These are phyloP conservation scores for Prunella fulvescens DNA, from an alignment of 2,113 vertebrate genomes.

Conservation along the genomic window DNA sequence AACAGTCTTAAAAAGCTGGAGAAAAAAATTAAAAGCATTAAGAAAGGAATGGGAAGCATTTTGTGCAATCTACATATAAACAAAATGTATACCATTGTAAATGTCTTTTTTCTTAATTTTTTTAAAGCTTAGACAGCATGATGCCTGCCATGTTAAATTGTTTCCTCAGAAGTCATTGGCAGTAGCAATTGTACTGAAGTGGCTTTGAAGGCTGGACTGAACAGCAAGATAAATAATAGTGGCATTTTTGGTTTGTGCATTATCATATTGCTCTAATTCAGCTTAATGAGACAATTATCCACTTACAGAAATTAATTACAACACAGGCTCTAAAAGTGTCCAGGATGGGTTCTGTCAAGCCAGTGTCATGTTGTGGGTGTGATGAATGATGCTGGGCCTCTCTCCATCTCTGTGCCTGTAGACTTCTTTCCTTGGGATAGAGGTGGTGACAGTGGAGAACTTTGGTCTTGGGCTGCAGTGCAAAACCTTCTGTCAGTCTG, in stretches of 20 bases:
- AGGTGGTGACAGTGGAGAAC: background rate
- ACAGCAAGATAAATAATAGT: background rate
- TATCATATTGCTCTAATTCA: background rate
- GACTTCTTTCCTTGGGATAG: background rate
- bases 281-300: background rate
- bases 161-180: background rate
- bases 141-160: background rate
- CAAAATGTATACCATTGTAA: background rate
- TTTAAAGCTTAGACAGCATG: background rate
- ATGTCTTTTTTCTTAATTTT: background rate
- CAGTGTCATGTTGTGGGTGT: background rate
- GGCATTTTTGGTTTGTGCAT: background rate
- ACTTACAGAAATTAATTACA: conserved; percentile 25
- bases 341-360: background rate
- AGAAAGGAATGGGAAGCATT: background rate
- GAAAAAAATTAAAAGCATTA: background rate
- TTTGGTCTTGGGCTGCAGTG: background rate
- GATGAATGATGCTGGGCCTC: background rate
- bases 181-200: background rate
- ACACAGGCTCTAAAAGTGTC: background rate
- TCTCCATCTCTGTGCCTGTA: background rate
- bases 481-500: background rate
- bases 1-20: background rate
- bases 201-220: background rate
- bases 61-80: background rate